Conservation (phyloP, 2,797 vertebrate genomes). For the Micropoecilia bifurca region DNA sequence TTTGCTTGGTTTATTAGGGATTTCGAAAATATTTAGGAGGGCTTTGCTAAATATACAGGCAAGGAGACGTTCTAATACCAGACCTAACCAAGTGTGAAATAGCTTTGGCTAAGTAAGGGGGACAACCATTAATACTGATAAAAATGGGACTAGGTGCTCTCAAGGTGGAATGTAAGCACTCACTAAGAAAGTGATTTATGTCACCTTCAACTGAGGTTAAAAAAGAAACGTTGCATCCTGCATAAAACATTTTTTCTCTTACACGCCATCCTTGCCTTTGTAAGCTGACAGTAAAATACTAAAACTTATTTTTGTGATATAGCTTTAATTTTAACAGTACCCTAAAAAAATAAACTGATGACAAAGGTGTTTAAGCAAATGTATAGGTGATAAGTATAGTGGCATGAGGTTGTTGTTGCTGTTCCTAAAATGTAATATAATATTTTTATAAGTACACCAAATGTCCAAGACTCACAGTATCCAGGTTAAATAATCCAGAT, state of each 20-base stretch:
- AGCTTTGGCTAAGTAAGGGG: constrained; percentile 85
- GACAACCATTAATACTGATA: constrained; percentile 89
- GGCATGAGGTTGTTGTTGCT: background rate
- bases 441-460: background rate
- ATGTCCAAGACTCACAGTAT: background rate
- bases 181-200: constrained; percentile 84
- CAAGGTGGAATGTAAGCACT: constrained; percentile 85
- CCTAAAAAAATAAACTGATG: background rate
- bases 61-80: constrained; percentile 83
- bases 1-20: constrained; percentile 77
- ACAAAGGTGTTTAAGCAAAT: background rate
- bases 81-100: constrained; percentile 89
- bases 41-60: constrained; percentile 80
- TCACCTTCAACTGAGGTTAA: constrained; percentile 80
- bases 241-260: constrained; percentile 41
- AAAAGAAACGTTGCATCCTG: constrained; percentile 39
- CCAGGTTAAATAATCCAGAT: background rate
- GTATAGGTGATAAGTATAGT: background rate
- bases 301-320: constrained; percentile 1
- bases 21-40: constrained; percentile 84
- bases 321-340: background rate
- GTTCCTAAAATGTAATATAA: background rate
- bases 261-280: constrained; percentile 8
- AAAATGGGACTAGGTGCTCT: constrained; percentile 80
- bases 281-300: constrained; percentile 10